A percentile compares a stretch with the other conserved stretches of the same genome.
Evolutionary conservation across 2,797 vertebrate genomes (phyloP).

Genomic region (Thunnus albacares): DNA sequence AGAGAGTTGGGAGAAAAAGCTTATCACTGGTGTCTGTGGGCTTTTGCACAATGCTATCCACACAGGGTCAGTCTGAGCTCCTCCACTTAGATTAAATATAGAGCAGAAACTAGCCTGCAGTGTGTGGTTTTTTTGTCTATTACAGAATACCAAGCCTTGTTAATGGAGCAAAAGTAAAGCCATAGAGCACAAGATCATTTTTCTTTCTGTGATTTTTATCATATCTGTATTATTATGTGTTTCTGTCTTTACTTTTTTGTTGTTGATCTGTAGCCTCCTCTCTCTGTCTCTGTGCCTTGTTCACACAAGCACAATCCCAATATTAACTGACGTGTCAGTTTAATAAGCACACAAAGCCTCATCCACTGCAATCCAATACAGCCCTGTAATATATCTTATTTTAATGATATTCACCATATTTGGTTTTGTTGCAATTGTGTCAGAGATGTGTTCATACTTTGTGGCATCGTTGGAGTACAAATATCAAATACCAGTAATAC

Average conservation of each 20-base stretch:
- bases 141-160: constrained; percentile 10
- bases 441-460: neutral
- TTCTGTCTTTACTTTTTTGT: neutral
- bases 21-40: constrained; percentile 53
- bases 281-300: neutral
- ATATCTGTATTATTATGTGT: neutral
- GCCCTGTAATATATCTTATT: no score
- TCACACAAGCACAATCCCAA: neutral
- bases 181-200: neutral
- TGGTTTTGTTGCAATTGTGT: neutral
- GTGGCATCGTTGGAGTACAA: neutral
- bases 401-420: neutral
- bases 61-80: constrained; percentile 49
- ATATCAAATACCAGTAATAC: neutral
- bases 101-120: constrained; percentile 26
- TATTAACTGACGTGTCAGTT: neutral
- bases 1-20: constrained; percentile 59
- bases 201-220: constrained; percentile 4
- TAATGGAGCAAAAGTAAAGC: constrained; percentile 36
- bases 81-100: constrained; percentile 49
- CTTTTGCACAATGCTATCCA: constrained; percentile 51
- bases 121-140: constrained; percentile 30
- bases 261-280: neutral
- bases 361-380: neutral
- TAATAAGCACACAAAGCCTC: neutral